phyloP scores from a whole-genome alignment of 2,888 invertebrate genomes.

The Drosophila histrio region DNA sequence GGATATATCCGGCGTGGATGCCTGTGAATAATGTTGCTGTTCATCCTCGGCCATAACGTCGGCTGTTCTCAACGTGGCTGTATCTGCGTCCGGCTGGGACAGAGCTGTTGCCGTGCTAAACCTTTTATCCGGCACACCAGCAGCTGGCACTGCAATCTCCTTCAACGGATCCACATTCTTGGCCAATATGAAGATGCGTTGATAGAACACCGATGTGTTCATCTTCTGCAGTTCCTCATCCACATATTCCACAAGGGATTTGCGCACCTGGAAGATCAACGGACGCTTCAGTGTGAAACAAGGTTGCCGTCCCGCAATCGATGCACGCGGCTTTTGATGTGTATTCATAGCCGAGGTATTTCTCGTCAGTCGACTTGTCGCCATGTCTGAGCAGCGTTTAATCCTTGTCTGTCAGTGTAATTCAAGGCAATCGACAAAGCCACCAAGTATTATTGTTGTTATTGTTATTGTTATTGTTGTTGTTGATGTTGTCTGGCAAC shows the following conservation, averaged over 20 bases:
- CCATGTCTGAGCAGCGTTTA: conserved; percentile 6
- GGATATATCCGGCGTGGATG: conserved; percentile 1
- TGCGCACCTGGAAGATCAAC: conserved; percentile 63
- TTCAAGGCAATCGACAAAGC: neutral
- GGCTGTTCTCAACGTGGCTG: neutral
- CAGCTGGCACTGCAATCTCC: neutral
- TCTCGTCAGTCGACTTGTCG: neutral
- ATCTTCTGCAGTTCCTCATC: conserved; percentile 59
- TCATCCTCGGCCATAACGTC: conserved; percentile 14
- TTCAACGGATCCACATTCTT: conserved; percentile 45
- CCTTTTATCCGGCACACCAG: neutral
- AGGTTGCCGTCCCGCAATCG: neutral
- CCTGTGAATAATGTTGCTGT: conserved; percentile 30
- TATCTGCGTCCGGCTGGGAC: neutral
- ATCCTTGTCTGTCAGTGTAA: neutral
- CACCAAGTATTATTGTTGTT: conserved; percentile 6
- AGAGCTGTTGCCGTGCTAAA: neutral
- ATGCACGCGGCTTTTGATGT: neutral
- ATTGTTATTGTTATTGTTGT: neutral
- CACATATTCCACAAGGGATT: conserved; percentile 71
- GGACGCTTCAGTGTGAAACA: conserved; percentile 52
- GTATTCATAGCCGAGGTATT: conserved; percentile 1
- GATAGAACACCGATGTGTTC: conserved; percentile 73
- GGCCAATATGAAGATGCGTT: conserved; percentile 75
- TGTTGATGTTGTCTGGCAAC: conserved; percentile 28